A percentile compares a stretch with the other conserved stretches of the same genome.
Conservation (phyloP, 2,888 invertebrate species). For the Tiliacea aurago region DNA sequence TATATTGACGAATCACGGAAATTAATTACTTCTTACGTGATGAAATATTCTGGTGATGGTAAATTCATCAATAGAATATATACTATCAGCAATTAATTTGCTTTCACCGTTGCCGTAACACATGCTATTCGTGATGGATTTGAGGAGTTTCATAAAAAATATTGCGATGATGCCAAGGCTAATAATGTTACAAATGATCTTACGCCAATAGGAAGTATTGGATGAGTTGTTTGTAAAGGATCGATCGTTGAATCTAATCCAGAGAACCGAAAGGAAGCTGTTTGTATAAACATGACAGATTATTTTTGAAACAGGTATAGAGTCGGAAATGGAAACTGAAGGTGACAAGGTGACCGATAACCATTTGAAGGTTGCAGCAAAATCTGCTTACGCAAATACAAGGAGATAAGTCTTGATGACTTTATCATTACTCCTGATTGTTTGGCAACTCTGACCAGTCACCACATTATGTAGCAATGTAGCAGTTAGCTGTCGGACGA, state of each 20-base stretch:
- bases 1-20: conserved; percentile 30
- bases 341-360: conserved; percentile 7
- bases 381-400: conserved; percentile 45
- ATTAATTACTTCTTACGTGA: conserved; percentile 39
- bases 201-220: conserved; percentile 47
- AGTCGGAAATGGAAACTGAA: conserved; percentile 5
- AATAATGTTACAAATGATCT: conserved; percentile 38
- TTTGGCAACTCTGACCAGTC: conserved; percentile 50
- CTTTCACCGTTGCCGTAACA: conserved; percentile 54
- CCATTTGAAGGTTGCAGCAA: conserved; percentile 3
- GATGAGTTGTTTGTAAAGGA: conserved; percentile 12
- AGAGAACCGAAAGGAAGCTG: not conserved
- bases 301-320: not conserved
- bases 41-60: conserved; percentile 29
- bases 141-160: conserved; percentile 46
- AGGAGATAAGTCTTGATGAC: conserved; percentile 49
- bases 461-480: conserved; percentile 49
- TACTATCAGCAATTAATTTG: conserved; percentile 46
- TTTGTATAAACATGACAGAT: not conserved
- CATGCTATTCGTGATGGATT: conserved; percentile 49
- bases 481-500: conserved; percentile 46
- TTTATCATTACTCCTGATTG: conserved; percentile 55
- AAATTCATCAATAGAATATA: conserved; percentile 42
- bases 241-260: conserved; percentile 4
- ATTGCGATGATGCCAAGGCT: conserved; percentile 38